A percentile compares a stretch with the other conserved stretches of the same genome.
These are phyloP conservation scores for Cyprinodon tularosa DNA, from an alignment of 2,113 vertebrate genomes.

Conservation along the genomic window DNA sequence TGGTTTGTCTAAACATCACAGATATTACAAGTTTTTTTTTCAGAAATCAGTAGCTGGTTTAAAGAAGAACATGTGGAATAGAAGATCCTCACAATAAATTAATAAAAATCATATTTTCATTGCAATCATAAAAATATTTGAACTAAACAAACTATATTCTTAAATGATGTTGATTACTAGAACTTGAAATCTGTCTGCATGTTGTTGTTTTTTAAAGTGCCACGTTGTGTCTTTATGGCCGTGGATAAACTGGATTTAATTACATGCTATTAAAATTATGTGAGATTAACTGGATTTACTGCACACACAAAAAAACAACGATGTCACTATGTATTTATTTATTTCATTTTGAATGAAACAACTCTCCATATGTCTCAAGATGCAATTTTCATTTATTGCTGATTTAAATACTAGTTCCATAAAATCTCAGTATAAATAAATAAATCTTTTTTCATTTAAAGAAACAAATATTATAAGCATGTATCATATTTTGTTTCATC, in stretches of 20 bases:
- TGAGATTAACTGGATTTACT: background rate
- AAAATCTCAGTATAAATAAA: background rate
- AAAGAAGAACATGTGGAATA: background rate
- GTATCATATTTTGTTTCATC: too few species aligned
- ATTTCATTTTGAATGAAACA: too few species aligned
- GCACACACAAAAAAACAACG: background rate
- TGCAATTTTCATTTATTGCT: background rate
- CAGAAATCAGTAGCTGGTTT: background rate
- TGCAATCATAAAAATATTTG: background rate
- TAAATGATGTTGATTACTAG: background rate
- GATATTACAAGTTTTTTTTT: background rate
- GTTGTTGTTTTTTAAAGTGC: background rate
- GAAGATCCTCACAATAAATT: background rate
- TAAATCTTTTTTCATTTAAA: too few species aligned
- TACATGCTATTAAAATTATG: background rate
- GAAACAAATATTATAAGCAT: too few species aligned
- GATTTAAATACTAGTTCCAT: background rate
- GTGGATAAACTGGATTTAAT: background rate
- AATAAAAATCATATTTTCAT: background rate
- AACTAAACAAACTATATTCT: background rate
- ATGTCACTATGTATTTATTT: too few species aligned
- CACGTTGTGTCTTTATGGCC: background rate
- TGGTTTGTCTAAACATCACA: conserved; percentile 9
- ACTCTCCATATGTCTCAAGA: too few species aligned
- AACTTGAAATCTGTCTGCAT: background rate